phyloP scores from a whole-genome alignment of 2,797 vertebrate genomes.

The Apodemus agrarius region DNA sequence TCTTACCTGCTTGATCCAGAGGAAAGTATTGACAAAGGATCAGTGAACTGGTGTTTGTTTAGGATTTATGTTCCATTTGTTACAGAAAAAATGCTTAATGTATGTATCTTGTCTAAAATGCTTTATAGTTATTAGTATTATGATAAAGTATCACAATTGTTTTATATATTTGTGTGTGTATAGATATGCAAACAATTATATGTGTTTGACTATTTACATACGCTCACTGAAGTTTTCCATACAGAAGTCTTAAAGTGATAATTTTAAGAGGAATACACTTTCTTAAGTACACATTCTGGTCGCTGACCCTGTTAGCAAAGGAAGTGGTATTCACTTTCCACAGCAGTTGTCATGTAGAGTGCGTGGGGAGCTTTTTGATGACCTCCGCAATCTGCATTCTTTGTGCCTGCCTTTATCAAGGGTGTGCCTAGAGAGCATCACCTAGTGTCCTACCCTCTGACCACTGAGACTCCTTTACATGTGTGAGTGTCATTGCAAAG shows the following conservation, averaged over 20 bases:
- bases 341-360: background rate
- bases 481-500: background rate
- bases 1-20: background rate
- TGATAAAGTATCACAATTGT: background rate
- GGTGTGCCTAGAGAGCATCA: background rate
- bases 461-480: background rate
- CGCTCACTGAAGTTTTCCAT: background rate
- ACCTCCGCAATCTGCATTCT: background rate
- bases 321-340: background rate
- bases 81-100: background rate
- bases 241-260: background rate
- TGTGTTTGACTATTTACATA: background rate
- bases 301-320: background rate
- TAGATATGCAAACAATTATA: background rate
- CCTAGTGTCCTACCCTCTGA: background rate
- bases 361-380: background rate
- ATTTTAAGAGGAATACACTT: background rate
- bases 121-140: conserved; percentile 12
- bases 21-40: conserved; percentile 17
- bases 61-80: background rate
- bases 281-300: background rate
- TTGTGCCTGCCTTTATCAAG: background rate
- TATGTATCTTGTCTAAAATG: conserved; percentile 9
- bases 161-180: background rate
- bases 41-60: conserved; percentile 33